Evolutionary conservation across 2,797 vertebrate genomes (phyloP), one percentile per base, ranked within the genome.

Genomic region (Sternotherus odoratus): DNA sequence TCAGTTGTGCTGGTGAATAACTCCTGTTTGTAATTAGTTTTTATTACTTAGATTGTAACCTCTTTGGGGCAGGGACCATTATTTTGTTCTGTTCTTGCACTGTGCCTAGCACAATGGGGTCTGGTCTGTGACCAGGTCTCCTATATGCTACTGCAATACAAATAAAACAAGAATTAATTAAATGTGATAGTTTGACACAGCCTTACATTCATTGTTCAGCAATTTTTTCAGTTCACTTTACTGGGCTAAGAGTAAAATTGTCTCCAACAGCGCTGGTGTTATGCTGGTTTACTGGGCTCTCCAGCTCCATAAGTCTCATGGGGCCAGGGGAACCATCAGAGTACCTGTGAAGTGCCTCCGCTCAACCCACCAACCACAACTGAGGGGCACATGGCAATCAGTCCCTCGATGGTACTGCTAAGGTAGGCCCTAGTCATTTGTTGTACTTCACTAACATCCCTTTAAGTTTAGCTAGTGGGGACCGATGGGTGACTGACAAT

Each of bases 141-240:
- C 87, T 4, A 90, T 77, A 63, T 84, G 83, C 51, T 91, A 2
- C 33, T 15, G 8, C 63, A 36, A 66, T 66, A 36, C 8, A 86
- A 92, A 56, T 51, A 77, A 86, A 12, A 51, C 1, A 1, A 33
- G 48, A 43, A 87, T 91, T 91, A 94, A 96, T 86, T 89, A 87
- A 92, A 86, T 49, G 16, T 26, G 91, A 66, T 51, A 56, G 91
- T 95, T 91, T 82, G 83, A 90, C 74, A 12, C 75, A 72, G 48
- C 57, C 90, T 90, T 91, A 26, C 12, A 83, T 95, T 75, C 88
- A 57, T 66, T 84, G 50, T 54, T 95, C 77, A 85, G 53, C 85
- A 86, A 89, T 56, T 24, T 36, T 43, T 46, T 12, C 63, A 77
- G n/a, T 87, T 9, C 79, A 90, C 78, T 53, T 78, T 72, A 77